Percentiles rank a stretch among this genome's conserved stretches.
phyloP scores from a whole-genome alignment of 1,140 invertebrate genomes.

The Lordiphosa mommai region DNA sequence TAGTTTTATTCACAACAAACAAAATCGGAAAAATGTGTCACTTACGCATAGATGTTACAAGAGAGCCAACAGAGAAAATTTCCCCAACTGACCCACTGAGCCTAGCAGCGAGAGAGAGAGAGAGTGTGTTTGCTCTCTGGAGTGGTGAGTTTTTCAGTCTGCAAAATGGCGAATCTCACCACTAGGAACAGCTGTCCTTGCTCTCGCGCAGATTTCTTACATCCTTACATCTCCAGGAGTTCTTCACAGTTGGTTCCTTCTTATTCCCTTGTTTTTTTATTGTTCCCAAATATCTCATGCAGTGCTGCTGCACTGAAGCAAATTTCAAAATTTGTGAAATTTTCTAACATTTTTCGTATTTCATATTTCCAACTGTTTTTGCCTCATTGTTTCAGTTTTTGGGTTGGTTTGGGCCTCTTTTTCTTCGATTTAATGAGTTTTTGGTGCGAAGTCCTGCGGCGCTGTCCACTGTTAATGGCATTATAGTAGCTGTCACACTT shows the following conservation, averaged over 20 bases:
- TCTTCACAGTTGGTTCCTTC: constrained; percentile 5
- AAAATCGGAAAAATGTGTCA: constrained; percentile 42
- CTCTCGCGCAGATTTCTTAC: constrained; percentile 36
- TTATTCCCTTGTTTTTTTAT: too few species aligned
- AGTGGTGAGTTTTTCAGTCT: constrained; percentile 42
- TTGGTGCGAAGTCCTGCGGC: constrained; percentile 65
- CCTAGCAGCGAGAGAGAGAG: constrained; percentile 12
- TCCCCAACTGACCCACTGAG: constrained; percentile 42
- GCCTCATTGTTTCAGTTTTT: constrained; percentile 33
- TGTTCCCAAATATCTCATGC: constrained; percentile 34
- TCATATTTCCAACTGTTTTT: constrained; percentile 23
- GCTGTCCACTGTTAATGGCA: constrained; percentile 58
- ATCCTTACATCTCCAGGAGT: constrained; percentile 4
- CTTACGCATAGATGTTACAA: constrained; percentile 26
- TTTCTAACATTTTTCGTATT: constrained; percentile 49
- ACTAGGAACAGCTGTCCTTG: constrained; percentile 52
- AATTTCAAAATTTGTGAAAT: constrained; percentile 31
- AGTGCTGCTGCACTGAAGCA: constrained; percentile 37
- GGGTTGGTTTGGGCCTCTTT: background rate
- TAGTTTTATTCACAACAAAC: constrained; percentile 28
- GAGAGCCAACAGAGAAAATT: constrained; percentile 25
- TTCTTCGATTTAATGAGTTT: constrained; percentile 66
- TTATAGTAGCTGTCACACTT: constrained; percentile 66
- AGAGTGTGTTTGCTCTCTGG: constrained; percentile 12
- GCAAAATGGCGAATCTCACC: constrained; percentile 47